Percentiles rank a stretch among this genome's conserved stretches.
These are phyloP conservation scores for Drosophila athabasca DNA, from an alignment of 1,140 invertebrate species.

Conservation along the genomic window DNA sequence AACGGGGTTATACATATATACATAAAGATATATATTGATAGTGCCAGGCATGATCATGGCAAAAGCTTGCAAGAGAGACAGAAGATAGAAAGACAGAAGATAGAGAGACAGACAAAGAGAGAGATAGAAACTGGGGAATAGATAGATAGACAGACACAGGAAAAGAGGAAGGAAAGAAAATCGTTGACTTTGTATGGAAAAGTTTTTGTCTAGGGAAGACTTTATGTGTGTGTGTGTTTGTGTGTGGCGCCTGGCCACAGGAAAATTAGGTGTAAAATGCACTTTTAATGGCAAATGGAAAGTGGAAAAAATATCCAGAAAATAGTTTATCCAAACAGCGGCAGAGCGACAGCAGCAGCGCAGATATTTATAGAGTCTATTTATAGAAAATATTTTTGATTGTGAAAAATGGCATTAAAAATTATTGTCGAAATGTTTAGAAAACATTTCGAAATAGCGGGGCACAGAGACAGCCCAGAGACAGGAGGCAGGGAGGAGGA, in stretches of 20 bases:
- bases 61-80: conserved; percentile 37
- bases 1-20: conserved; percentile 31
- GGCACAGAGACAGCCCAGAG: background rate
- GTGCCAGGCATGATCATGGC: conserved; percentile 43
- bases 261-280: conserved; percentile 47
- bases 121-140: conserved; percentile 11
- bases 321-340: background rate
- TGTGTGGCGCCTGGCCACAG: background rate
- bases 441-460: conserved; percentile 61
- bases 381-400: conserved; percentile 47
- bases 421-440: conserved; percentile 63
- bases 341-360: background rate
- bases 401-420: conserved; percentile 62
- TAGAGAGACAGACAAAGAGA: conserved; percentile 7
- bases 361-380: conserved; percentile 4
- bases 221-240: background rate
- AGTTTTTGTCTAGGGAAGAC: conserved; percentile 5
- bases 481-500: background rate
- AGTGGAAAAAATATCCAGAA: background rate
- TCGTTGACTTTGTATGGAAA: conserved; percentile 6
- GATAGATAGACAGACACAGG: conserved; percentile 24
- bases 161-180: conserved; percentile 11
- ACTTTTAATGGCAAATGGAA: conserved; percentile 7
- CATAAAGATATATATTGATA: conserved; percentile 42
- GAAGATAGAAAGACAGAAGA: conserved; percentile 16